Percentiles rank a stretch among this genome's conserved stretches.
Evolutionary conservation across 1,140 invertebrate species (phyloP).

Genomic region (Conus ventricosus): DNA sequence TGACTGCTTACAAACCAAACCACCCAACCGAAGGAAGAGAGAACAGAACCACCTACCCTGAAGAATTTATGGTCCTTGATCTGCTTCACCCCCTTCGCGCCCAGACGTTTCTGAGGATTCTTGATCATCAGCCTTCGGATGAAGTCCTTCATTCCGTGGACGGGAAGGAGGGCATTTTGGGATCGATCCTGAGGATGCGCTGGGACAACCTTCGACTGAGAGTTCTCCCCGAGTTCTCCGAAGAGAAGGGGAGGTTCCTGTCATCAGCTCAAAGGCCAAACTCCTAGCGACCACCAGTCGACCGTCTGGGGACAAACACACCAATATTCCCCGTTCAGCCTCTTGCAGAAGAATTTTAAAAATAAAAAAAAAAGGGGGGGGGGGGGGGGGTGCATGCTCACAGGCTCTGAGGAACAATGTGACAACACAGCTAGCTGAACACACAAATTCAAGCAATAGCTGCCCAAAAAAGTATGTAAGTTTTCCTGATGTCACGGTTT

Average conservation of each 20-base stretch:
- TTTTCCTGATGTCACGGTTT: no score
- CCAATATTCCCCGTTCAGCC: no score
- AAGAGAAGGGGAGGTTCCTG: slow-evolving; percentile 97
- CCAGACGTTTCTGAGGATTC: slow-evolving; percentile 87
- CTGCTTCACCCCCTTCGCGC: slow-evolving; percentile 85
- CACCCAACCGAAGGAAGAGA: no score
- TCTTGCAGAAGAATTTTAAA: no score
- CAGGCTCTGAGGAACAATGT: no score
- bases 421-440: no score
- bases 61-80: slow-evolving; percentile 95
- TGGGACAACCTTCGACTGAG: slow-evolving; percentile 95
- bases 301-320: slow-evolving; percentile 83
- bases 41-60: slow-evolving; percentile 79
- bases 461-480: no score
- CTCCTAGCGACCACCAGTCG: slow-evolving; percentile 99
- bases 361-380: background rate
- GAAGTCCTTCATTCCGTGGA: slow-evolving; percentile 81
- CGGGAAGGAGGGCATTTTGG: slow-evolving; percentile 87
- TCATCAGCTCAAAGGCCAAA: slow-evolving; percentile 97
- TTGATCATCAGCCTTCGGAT: slow-evolving; percentile 88
- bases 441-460: no score
- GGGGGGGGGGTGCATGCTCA: background rate
- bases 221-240: slow-evolving; percentile 89
- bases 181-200: slow-evolving; percentile 89
- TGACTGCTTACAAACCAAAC: no score